Evolutionary conservation across 2,888 invertebrate genomes (phyloP).

Genomic region (Synergus gifuensis): DNA sequence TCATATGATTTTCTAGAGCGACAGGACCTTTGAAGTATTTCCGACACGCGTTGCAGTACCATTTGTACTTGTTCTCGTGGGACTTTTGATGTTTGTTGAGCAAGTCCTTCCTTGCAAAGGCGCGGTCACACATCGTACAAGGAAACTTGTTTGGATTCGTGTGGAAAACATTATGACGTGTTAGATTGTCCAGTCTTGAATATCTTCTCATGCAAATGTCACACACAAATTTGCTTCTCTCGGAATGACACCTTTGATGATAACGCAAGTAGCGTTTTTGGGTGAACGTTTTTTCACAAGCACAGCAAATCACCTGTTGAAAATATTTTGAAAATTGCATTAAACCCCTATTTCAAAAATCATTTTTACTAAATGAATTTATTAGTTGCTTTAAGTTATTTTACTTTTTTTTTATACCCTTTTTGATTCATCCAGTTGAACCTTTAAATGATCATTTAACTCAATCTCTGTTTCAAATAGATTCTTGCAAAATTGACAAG

Average conservation of each 20-base stretch:
- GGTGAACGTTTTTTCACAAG: constrained; percentile 70
- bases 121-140: constrained; percentile 70
- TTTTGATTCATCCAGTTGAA: constrained; percentile 63
- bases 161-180: constrained; percentile 72
- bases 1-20: constrained; percentile 67
- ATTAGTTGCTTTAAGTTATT: not conserved
- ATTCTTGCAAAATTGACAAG: constrained; percentile 69
- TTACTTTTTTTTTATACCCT: constrained; percentile 10
- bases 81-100: constrained; percentile 72
- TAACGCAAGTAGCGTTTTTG: constrained; percentile 72
- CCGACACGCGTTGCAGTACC: constrained; percentile 67
- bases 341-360: not conserved
- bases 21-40: constrained; percentile 70
- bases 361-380: not conserved
- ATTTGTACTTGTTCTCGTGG: constrained; percentile 70
- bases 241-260: constrained; percentile 71
- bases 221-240: constrained; percentile 70
- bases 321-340: not conserved
- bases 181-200: constrained; percentile 71
- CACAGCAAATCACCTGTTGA: constrained; percentile 68
- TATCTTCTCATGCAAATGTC: constrained; percentile 72
- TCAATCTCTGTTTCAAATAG: constrained; percentile 63
- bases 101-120: constrained; percentile 72
- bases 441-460: constrained; percentile 66
- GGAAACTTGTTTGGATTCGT: constrained; percentile 73